Base-by-base conservation (phyloP, 2,113 vertebrate species). In the Lamprotornis superbus region DNA sequence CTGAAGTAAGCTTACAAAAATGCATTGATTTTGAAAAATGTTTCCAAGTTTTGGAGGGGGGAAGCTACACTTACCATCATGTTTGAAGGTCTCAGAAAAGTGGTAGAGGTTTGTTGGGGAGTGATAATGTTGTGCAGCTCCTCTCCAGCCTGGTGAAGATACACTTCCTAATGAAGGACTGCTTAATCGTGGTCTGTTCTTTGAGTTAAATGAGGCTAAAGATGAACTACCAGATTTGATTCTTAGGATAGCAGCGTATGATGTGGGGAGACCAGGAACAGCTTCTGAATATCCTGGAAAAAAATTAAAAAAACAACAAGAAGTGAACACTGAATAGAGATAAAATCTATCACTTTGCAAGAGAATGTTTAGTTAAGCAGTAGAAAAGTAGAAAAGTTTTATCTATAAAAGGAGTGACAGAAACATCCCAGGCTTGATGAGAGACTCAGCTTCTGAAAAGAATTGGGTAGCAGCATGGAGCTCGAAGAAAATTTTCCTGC, bases 231-330 rank as follows among this genome's bases (percentile, higher is more conserved):
- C 98, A 22, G 98, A 95, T 97, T 98, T 99, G 97, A 99, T 98
- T 95, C 98, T 98, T 92, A 99, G 83, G 71, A 99, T 98, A 46
- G 99, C 98, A 84, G 98, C 98, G 71, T 99, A 99, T 31, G 99
- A 98, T 42, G 98, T 97, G 4, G 98, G 98, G 73, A 98, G 94
- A 37, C 98, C 97, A 39, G 98, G 98, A 88, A 98, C 98, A 40
- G 98, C 98, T 98, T 96, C 95, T 53, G 98, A 97, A 87, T 98
- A 98, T 40, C 98, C 99, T 99, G 95, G 23, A 30, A 49, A 57
- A 56, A 37, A 67, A 69, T 35, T 0, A 17, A 20, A 22, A 22
- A 57, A 24, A 35, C 2, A 33, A 44, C 1, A 68, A 93, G 24
- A 70, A 69, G 5, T 40, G 28, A 94, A 53, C 9, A 53, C 9